Base-by-base conservation (phyloP, 2,888 invertebrate species). In the Eristalis intricaria region DNA sequence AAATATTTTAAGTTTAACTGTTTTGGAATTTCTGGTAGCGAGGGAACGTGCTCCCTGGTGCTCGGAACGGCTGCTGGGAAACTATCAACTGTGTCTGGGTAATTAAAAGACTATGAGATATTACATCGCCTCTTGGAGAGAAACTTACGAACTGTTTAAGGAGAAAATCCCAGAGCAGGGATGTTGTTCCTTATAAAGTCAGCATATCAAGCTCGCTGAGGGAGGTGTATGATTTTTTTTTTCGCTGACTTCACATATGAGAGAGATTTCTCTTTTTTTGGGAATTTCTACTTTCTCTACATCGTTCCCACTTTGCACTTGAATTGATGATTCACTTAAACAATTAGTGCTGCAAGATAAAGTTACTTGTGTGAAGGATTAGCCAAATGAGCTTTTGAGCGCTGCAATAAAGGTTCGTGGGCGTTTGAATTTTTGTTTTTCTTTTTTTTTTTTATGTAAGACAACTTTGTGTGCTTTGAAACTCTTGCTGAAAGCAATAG, bases 51-150 rank as follows among this genome's bases (percentile, higher is more conserved):
- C 58, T 19, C 32, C 22, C 10, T 15, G n/a, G 38, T 50, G 15
- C 1, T 2, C 4, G 7, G 15, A 50, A 68, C n/a, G 61, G 1
- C 32, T 77, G 35, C 40, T 56, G 60, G 35, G 63, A 50, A 66
- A 76, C 76, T 73, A 56, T 50, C 71, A 77, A 73, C 43, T 40
- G 43, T 64, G 40, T 70, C 75, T 65, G 70, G 78, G 73, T 84
- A 78, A 78, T 69, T 74, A 78, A 73, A 73, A 64, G 73, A 64
- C 73, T 64, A 78, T 73, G 69, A 40, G 69, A 64, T 78, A 73
- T 65, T 66, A 79, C 71, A 71, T 61, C 79, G 66, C 60, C 66
- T 79, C 65, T 35, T 29, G 26, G 71, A 29, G 71, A 29, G 29
- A 58, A 64, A 22, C 58, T 60, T 32, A 64, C 19, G 58, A 78